Conservation (phyloP, 2,888 invertebrate genomes). For the Zootermopsis nevadensis region DNA sequence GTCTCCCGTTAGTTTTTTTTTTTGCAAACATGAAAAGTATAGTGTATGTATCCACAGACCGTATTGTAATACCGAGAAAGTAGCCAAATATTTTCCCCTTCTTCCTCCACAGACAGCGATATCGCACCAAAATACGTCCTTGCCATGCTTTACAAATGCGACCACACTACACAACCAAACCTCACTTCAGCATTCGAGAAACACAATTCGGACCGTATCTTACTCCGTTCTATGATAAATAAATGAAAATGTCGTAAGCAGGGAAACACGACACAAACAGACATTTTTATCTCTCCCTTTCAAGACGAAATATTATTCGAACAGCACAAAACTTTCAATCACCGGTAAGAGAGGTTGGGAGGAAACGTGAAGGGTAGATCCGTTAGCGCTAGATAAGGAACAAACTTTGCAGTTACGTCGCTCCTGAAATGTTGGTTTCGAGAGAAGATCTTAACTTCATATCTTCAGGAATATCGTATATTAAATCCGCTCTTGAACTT, state of each 20-base stretch:
- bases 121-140: not conserved
- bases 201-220: not conserved
- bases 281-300: not conserved
- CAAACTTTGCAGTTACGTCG: not conserved
- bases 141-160: not conserved
- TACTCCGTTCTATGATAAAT: not conserved
- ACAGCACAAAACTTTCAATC: not conserved
- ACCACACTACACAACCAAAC: not conserved
- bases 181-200: not conserved
- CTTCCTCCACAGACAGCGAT: not conserved
- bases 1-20: too few species aligned
- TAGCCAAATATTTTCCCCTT: too few species aligned
- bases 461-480: not conserved
- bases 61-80: not conserved
- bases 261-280: not conserved
- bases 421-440: not conserved
- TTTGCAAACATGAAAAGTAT: not conserved
- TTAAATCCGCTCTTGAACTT: not conserved
- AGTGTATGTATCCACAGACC: not conserved
- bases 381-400: not conserved
- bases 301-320: not conserved
- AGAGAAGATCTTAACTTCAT: not conserved
- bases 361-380: not conserved
- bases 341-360: not conserved
- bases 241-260: not conserved